Evolutionary conservation across 1,140 invertebrate genomes (phyloP).

Genomic region (Diabrotica virgifera): DNA sequence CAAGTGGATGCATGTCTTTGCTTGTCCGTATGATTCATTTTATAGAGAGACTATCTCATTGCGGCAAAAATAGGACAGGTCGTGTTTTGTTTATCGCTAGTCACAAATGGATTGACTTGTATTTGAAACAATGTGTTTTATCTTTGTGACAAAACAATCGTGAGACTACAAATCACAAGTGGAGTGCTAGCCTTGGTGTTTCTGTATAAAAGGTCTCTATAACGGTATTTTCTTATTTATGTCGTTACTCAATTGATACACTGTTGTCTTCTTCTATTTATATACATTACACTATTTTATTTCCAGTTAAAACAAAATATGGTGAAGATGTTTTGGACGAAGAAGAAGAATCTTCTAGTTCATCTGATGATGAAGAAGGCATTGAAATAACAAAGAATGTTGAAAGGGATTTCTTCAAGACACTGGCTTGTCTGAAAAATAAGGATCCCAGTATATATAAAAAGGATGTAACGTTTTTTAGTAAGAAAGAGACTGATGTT

Average conservation of each 20-base stretch:
- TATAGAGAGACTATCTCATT: too few species aligned
- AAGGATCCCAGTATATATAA: conserved; percentile 89
- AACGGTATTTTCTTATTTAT: background rate
- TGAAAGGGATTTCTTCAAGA: conserved; percentile 84
- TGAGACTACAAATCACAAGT: too few species aligned
- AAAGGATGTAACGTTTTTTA: conserved; percentile 71
- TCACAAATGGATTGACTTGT: too few species aligned
- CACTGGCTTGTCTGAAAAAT: conserved; percentile 78
- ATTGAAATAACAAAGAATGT: conserved; percentile 59
- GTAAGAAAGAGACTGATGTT: conserved; percentile 42
- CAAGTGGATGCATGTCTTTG: too few species aligned
- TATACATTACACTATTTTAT: conserved; percentile 5
- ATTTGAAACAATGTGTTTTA: too few species aligned
- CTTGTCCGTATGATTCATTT: too few species aligned
- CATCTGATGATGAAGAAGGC: conserved; percentile 61
- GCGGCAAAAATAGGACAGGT: too few species aligned
- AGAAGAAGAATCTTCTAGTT: conserved; percentile 41
- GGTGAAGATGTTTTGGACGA: conserved; percentile 53
- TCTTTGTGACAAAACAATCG: too few species aligned
- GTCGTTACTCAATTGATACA: too few species aligned
- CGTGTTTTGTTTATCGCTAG: too few species aligned
- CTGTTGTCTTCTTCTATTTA: background rate
- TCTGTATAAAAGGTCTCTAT: background rate
- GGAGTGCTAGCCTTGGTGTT: too few species aligned
- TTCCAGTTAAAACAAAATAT: conserved; percentile 71